Conservation (phyloP, 1,140 invertebrate species). For the Gonioctena quinquepunctata region DNA sequence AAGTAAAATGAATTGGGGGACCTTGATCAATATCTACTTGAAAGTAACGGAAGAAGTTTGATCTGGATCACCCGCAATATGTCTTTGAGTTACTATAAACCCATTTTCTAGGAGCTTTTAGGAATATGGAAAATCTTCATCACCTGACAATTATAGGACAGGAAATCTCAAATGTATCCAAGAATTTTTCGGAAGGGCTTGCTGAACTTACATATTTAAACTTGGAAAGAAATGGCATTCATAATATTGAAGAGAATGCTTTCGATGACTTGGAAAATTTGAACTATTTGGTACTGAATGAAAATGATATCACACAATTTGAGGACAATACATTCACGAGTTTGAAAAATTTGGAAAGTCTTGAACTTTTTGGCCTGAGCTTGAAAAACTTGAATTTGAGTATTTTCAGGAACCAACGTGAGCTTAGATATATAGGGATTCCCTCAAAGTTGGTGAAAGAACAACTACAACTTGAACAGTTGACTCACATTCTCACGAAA, state of each 20-base stretch:
- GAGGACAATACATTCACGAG: not conserved
- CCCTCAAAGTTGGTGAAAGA: slow-evolving; percentile 1
- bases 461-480: not conserved
- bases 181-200: slow-evolving; percentile 1
- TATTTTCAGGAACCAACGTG: slow-evolving; percentile 4
- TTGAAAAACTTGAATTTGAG: not conserved
- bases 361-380: not conserved
- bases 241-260: not conserved
- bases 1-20: not conserved
- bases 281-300: slow-evolving; percentile 9
- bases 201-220: slow-evolving; percentile 1
- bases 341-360: not conserved
- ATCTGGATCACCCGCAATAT: not conserved
- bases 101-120: slow-evolving; percentile 7
- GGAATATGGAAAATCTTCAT: not conserved
- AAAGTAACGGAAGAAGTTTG: not conserved
- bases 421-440: not conserved
- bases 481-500: not conserved
- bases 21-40: not conserved
- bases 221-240: not conserved
- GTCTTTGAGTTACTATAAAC: not conserved
- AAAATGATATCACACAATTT: not conserved
- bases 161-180: not conserved
- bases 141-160: slow-evolving; percentile 4
- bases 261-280: not conserved